Evolutionary conservation across 2,797 vertebrate species (phyloP), one percentile per base, ranked within the genome.

Genomic region (Crenuchus spilurus): DNA sequence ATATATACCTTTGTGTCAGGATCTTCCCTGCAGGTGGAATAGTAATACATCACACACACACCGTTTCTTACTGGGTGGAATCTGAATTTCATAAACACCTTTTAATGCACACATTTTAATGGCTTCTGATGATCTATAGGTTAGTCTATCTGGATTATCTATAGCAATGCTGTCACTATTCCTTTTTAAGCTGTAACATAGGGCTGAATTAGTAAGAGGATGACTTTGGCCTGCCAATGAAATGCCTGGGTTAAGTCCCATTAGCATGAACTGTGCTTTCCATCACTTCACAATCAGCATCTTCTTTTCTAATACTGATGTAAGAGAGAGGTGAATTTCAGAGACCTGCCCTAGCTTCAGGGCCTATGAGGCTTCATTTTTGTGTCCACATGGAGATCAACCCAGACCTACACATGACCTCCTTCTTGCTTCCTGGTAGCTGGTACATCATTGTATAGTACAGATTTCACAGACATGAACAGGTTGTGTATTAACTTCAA

Each of bases 101-200:
- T 58, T 58, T 33, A 69, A 28, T 68, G 14, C 35, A 54, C 7
- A 28, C n/a, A 55, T 69, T 62, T 48, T 52, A 37, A 44, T 70
- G 42, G 33, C 24, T 14, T 61, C n/a, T 41, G 48, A 37, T 14
- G 24, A 5, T 58, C 42, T 68, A 6, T 18, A 35, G 44, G 18
- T 33, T 67, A 35, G 30, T 37, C 18, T 31, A 5, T 5, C 42
- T 9, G 6, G 48, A 44, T 70, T 42, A 30, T 42, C 22, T 57
- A 9, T 33, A 28, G 10, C 28, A 35, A 18, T 58, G 30, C 14
- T 35, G n/a, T 2, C 16, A 35, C n/a, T 20, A 30, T 55, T 13
- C 6, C 31, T 7, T 3, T 20, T 13, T 20, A 33, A 58, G 26
- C 51, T 58, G 31, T 60, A 22, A 1, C 18, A 58, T 58, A 46